These are phyloP conservation scores for Notoglanidium macrostoma DNA, from an alignment of 2,797 vertebrate genomes.

Conservation along the genomic window DNA sequence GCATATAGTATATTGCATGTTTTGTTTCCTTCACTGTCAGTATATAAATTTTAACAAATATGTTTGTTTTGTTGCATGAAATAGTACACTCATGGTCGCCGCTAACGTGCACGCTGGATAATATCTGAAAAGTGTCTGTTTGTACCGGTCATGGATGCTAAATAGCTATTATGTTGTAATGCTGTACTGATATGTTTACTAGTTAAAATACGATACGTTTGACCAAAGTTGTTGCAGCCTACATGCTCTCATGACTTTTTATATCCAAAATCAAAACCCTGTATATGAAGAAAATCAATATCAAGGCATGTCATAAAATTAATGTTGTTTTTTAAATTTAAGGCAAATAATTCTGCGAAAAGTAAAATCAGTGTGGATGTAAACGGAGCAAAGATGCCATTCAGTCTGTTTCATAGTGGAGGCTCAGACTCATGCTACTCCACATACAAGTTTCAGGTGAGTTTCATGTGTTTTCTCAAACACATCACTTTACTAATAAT, in stretches of 20 bases:
- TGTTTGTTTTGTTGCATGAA: no score
- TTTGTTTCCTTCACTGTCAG: no score
- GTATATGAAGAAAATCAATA: neutral
- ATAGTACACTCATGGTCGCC: no score
- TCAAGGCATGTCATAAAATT: neutral
- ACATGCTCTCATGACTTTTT: neutral
- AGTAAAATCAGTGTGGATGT: conserved; percentile 55
- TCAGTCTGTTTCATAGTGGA: conserved; percentile 59
- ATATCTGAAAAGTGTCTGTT: neutral
- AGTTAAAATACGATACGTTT: neutral
- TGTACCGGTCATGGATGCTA: neutral
- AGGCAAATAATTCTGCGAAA: conserved; percentile 62
- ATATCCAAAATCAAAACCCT: neutral
- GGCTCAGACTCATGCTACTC: conserved; percentile 63
- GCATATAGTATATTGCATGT: no score
- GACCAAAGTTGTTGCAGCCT: neutral
- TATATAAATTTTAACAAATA: neutral
- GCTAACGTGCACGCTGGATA: no score
- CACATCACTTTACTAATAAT: neutral
- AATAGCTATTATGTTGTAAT: neutral
- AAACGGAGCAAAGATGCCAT: conserved; percentile 62
- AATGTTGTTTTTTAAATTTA: neutral
- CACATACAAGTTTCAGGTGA: conserved; percentile 57
- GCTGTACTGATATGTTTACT: no score
- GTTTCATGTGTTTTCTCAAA: neutral